These are phyloP conservation scores for Machaerirhynchus nigripectus DNA, from an alignment of 2,113 vertebrate species.

Conservation along the genomic window DNA sequence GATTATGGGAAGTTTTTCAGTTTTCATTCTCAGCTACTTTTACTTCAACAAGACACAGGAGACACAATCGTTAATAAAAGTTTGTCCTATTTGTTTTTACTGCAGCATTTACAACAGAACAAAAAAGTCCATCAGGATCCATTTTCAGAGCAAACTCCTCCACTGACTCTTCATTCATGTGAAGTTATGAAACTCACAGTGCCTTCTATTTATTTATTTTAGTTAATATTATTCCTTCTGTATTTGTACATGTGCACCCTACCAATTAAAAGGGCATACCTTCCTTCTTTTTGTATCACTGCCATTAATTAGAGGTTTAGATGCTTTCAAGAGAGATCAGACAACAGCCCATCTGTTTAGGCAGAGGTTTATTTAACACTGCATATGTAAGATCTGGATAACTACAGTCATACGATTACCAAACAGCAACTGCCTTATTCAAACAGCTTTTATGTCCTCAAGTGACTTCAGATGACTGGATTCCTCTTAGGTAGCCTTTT, in stretches of 20 bases:
- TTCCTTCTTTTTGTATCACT: background rate
- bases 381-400: background rate
- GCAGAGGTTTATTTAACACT: conserved; percentile 33
- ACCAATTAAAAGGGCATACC: conserved; percentile 15
- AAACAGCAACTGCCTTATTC: background rate
- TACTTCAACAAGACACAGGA: background rate
- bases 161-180: background rate
- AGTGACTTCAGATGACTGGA: background rate
- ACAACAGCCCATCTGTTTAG: conserved; percentile 38
- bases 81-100: background rate
- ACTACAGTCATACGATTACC: background rate
- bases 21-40: background rate
- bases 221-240: background rate
- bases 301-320: conserved; percentile 28
- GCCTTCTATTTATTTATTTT: background rate
- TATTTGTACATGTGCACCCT: background rate
- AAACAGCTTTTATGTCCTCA: background rate
- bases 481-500: background rate
- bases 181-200: background rate
- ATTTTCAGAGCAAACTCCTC: background rate
- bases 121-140: background rate
- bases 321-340: background rate
- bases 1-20: background rate
- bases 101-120: background rate
- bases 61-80: background rate